Conservation (phyloP, 2,888 invertebrate genomes). For the Caenorhabditis panamensis region DNA sequence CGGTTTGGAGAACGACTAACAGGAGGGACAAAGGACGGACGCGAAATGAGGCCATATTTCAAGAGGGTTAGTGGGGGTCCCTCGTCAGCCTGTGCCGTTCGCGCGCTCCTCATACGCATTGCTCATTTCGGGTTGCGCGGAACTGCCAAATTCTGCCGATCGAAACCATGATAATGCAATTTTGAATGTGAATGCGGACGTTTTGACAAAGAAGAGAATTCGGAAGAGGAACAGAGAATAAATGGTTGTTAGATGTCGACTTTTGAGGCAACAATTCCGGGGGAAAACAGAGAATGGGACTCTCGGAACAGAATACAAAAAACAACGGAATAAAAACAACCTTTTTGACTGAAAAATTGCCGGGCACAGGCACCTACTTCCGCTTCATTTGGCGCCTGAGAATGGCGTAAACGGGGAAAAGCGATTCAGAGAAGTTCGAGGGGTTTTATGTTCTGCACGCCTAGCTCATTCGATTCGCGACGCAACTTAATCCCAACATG, state of each 20-base stretch:
- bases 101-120: constrained; percentile 27
- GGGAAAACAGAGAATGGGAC: background rate
- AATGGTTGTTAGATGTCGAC: constrained; percentile 1
- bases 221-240: background rate
- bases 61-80: constrained; percentile 52
- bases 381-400: constrained; percentile 40
- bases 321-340: constrained; percentile 37
- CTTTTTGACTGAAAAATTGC: constrained; percentile 44
- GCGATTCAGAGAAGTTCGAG: background rate
- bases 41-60: constrained; percentile 43
- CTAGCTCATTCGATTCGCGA: background rate
- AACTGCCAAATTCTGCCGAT: constrained; percentile 27
- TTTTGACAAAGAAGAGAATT: constrained; percentile 3
- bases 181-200: constrained; percentile 33
- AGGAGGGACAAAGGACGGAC: constrained; percentile 29
- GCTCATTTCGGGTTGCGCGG: constrained; percentile 13
- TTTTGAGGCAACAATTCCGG: constrained; percentile 22
- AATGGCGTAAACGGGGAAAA: background rate
- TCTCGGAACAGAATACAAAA: constrained; percentile 9
- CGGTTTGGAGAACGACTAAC: background rate
- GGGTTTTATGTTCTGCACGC: background rate
- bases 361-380: constrained; percentile 26
- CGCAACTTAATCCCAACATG: constrained; percentile 22
- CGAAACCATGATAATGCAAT: constrained; percentile 47
- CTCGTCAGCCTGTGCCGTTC: constrained; percentile 41